Percentiles rank a stretch among this genome's conserved stretches.
Evolutionary conservation across 2,797 vertebrate species (phyloP).

Genomic region (Phaenicophaeus curvirostris): DNA sequence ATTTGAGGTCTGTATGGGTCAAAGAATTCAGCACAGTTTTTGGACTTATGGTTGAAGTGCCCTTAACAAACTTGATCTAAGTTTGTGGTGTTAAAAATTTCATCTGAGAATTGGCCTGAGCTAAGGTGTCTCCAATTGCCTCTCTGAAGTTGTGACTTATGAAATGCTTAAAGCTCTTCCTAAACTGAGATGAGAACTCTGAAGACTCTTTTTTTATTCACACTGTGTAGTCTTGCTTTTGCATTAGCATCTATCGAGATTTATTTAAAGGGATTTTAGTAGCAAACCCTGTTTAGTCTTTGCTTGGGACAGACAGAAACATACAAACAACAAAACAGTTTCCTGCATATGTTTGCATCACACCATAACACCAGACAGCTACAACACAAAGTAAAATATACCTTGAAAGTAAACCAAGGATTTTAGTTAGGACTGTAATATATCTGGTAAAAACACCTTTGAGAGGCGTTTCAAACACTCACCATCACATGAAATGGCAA

Average conservation of each 20-base stretch:
- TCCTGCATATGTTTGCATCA: background rate
- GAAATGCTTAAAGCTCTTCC: background rate
- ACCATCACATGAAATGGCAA: constrained; percentile 88
- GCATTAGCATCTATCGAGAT: background rate
- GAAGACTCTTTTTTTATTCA: background rate
- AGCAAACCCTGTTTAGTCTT: background rate
- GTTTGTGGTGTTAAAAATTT: background rate
- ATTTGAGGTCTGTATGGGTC: background rate
- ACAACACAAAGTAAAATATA: background rate
- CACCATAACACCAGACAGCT: background rate
- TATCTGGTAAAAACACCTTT: background rate
- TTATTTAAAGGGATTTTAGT: background rate
- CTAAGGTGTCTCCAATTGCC: background rate
- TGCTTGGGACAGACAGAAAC: background rate
- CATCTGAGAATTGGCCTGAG: background rate
- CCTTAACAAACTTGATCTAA: background rate
- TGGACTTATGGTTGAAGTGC: background rate
- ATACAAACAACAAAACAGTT: background rate
- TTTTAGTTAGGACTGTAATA: background rate
- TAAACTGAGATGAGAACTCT: background rate
- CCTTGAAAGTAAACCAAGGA: background rate
- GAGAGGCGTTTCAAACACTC: constrained; percentile 36
- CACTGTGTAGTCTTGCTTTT: background rate
- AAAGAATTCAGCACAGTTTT: background rate
- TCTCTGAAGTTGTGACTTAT: background rate